Evolutionary conservation across 2,888 invertebrate genomes (phyloP).

Genomic region (Drosophila dives): DNA sequence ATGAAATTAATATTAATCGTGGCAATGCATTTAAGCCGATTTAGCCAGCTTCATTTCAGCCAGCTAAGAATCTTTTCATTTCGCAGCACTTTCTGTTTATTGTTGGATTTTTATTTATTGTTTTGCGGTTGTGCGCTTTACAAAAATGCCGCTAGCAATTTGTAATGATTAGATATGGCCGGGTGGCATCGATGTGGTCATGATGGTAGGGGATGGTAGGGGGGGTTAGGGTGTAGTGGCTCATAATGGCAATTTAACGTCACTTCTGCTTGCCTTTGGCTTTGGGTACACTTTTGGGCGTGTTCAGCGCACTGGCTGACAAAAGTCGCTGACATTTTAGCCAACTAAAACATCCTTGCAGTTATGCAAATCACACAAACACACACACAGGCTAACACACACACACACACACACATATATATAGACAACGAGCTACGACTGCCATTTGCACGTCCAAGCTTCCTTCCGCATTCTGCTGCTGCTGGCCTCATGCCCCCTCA

Average conservation of each 20-base stretch:
- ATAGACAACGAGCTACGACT: constrained; percentile 30
- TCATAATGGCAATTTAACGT: constrained; percentile 16
- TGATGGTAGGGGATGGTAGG: neutral
- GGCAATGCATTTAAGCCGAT: constrained; percentile 78
- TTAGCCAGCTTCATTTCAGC: constrained; percentile 55
- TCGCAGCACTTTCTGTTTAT: constrained; percentile 53
- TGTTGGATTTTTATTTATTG: constrained; percentile 75
- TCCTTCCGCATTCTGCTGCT: constrained; percentile 17
- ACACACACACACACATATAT: neutral
- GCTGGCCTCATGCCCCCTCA: neutral
- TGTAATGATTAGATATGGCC: constrained; percentile 72
- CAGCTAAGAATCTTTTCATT: constrained; percentile 40
- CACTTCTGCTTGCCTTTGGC: constrained; percentile 22
- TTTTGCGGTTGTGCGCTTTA: constrained; percentile 71
- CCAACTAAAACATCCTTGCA: constrained; percentile 70
- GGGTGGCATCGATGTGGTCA: neutral
- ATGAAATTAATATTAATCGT: constrained; percentile 79
- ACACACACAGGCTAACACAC: neutral
- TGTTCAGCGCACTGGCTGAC: constrained; percentile 24
- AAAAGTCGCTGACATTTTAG: constrained; percentile 65
- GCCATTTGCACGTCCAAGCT: constrained; percentile 65
- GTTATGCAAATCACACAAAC: constrained; percentile 66
- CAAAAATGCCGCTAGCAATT: constrained; percentile 77
- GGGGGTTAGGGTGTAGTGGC: neutral
- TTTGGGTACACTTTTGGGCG: constrained; percentile 25